phyloP scores from a whole-genome alignment of 1,140 invertebrate genomes.

The Apis laboriosa region DNA sequence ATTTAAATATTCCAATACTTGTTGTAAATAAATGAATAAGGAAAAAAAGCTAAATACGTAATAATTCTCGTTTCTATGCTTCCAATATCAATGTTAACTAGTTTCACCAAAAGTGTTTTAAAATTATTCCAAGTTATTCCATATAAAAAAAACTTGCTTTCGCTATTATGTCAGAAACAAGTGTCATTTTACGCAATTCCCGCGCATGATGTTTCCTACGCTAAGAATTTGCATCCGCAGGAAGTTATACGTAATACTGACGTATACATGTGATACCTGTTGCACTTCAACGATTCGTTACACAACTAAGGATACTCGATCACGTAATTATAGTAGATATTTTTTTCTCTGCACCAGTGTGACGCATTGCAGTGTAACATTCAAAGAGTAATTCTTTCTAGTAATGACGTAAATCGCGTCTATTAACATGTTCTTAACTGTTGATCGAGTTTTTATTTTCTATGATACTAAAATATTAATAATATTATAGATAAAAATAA shows the following conservation, averaged over 20 bases:
- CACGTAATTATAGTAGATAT: not conserved
- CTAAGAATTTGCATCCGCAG: not conserved
- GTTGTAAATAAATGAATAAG: not conserved
- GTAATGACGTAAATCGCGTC: not conserved
- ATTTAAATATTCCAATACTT: too few relatives aligned
- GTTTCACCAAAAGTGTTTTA: not conserved
- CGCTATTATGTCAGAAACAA: slow-evolving; percentile 11
- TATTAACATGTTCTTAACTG: not conserved
- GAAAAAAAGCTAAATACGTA: not conserved
- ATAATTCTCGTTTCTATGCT: not conserved
- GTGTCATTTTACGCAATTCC: slow-evolving; percentile 18
- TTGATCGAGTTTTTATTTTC: too few relatives aligned
- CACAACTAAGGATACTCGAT: not conserved
- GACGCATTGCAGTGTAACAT: slow-evolving; percentile 12
- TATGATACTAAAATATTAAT: too few relatives aligned
- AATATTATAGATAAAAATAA: too few relatives aligned
- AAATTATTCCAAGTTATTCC: not conserved
- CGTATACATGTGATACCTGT: slow-evolving; percentile 15
- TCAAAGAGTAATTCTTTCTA: not conserved
- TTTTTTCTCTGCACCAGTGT: not conserved
- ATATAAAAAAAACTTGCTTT: not conserved
- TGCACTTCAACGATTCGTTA: slow-evolving; percentile 4
- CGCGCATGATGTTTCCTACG: slow-evolving; percentile 7
- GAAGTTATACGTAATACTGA: slow-evolving; percentile 3
- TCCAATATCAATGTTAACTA: not conserved